Percentiles rank a stretch among this genome's conserved stretches.
These are phyloP conservation scores for Parauchenoglanis punctatus DNA, from an alignment of 2,797 vertebrate species.

Conservation along the genomic window DNA sequence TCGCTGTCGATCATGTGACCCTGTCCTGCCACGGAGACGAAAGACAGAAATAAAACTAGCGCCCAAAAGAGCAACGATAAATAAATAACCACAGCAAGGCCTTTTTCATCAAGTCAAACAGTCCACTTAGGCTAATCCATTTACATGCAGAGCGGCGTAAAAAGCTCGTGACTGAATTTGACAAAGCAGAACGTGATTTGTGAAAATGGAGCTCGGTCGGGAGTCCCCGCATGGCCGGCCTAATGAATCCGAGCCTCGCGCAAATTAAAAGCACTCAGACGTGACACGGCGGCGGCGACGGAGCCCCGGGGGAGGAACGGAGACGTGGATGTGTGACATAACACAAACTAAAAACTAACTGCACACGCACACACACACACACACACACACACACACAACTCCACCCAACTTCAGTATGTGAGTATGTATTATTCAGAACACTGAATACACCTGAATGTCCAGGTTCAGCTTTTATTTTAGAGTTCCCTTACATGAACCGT, in stretches of 20 bases:
- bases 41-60: background rate
- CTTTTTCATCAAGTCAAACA: slow-evolving; percentile 1
- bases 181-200: slow-evolving; percentile 27
- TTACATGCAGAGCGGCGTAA: slow-evolving; percentile 1
- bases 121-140: slow-evolving; percentile 7
- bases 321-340: background rate
- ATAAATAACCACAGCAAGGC: background rate
- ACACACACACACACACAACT: background rate
- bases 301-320: background rate
- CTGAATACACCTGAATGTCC: background rate
- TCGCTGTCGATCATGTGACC: background rate
- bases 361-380: background rate
- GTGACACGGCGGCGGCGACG: background rate
- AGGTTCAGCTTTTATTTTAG: background rate
- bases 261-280: slow-evolving; percentile 32
- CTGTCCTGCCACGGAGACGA: background rate
- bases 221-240: background rate
- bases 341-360: background rate
- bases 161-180: slow-evolving; percentile 1
- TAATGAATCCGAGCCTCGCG: background rate
- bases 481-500: background rate
- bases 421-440: background rate
- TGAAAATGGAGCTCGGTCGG: slow-evolving; percentile 5
- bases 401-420: background rate
- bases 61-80: background rate